A percentile compares a stretch with the other conserved stretches of the same genome.
Evolutionary conservation across 2,113 vertebrate genomes (phyloP).

Genomic region (Sinocyclocheilus anophthalmus): DNA sequence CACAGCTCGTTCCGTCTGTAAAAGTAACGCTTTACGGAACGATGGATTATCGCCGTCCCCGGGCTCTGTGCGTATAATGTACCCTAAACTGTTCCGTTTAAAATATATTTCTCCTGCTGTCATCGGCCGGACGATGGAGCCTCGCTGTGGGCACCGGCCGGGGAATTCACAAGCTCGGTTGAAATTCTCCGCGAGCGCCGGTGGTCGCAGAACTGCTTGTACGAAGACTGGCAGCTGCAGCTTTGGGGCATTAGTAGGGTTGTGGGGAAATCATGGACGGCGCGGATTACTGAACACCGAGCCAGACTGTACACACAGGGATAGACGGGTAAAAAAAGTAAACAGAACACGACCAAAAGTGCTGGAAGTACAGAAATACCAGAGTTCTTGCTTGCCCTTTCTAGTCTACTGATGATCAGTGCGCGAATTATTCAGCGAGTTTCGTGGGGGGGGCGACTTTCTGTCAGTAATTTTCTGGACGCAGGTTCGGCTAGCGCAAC

Average conservation of each 20-base stretch:
- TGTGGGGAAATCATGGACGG: slow-evolving; percentile 71
- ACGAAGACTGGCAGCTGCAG: slow-evolving; percentile 69
- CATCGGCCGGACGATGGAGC: not conserved
- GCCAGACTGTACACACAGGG: slow-evolving; percentile 18
- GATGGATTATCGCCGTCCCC: slow-evolving; percentile 8
- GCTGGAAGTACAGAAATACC: not conserved
- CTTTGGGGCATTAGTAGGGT: slow-evolving; percentile 72
- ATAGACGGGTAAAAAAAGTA: not conserved
- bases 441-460: not conserved
- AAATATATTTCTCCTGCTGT: slow-evolving; percentile 9
- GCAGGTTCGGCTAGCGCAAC: not conserved
- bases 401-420: too few species aligned
- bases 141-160: not conserved
- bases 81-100: slow-evolving; percentile 3
- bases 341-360: not conserved
- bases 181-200: slow-evolving; percentile 8
- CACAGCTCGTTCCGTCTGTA: slow-evolving; percentile 56
- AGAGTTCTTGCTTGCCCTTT: too few species aligned
- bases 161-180: not conserved
- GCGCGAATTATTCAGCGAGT: not conserved
- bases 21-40: slow-evolving; percentile 4
- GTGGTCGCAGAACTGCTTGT: not conserved
- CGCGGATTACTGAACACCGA: slow-evolving; percentile 66
- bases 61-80: not conserved
- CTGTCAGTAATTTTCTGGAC: not conserved